phyloP scores from a whole-genome alignment of 2,113 vertebrate genomes.

The Phycodurus eques region DNA sequence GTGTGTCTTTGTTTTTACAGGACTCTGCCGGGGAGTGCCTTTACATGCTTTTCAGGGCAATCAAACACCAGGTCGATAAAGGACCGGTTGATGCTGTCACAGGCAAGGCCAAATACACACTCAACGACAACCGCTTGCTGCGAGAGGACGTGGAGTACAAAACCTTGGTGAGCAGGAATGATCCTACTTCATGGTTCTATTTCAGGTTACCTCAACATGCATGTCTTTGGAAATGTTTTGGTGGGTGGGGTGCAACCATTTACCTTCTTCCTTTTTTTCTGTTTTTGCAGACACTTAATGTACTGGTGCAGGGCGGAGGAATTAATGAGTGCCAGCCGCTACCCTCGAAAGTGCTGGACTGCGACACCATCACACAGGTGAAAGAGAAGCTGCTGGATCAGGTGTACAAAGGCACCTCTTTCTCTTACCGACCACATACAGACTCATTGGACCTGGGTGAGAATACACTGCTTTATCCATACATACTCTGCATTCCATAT shows the following conservation, averaged over 20 bases:
- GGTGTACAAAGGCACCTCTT: slow-evolving; percentile 89
- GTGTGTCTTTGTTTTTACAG: slow-evolving; percentile 60
- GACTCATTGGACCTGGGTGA: slow-evolving; percentile 92
- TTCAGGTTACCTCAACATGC: not conserved
- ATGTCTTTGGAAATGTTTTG: not conserved
- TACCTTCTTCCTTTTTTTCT: no score
- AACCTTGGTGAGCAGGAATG: slow-evolving; percentile 80
- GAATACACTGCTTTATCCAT: slow-evolving; percentile 24
- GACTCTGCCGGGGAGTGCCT: slow-evolving; percentile 93
- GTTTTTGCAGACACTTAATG: slow-evolving; percentile 83
- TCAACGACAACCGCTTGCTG: slow-evolving; percentile 94
- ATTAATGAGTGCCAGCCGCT: slow-evolving; percentile 82
- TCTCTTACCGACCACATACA: slow-evolving; percentile 86
- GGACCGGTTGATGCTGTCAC: slow-evolving; percentile 95
- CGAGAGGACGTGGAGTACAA: slow-evolving; percentile 94
- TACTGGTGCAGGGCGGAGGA: slow-evolving; percentile 77
- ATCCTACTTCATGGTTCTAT: not conserved
- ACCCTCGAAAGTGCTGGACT: slow-evolving; percentile 89
- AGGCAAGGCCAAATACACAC: slow-evolving; percentile 94
- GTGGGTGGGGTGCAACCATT: not conserved
- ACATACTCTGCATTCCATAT: not conserved
- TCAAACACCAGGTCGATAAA: slow-evolving; percentile 98
- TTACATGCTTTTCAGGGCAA: slow-evolving; percentile 96
- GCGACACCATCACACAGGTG: slow-evolving; percentile 94
- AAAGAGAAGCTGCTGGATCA: slow-evolving; percentile 98